Evolutionary conservation across 53 echinoderm and acorn worm species (phyloP).

Genomic region (Henricia sp.): DNA sequence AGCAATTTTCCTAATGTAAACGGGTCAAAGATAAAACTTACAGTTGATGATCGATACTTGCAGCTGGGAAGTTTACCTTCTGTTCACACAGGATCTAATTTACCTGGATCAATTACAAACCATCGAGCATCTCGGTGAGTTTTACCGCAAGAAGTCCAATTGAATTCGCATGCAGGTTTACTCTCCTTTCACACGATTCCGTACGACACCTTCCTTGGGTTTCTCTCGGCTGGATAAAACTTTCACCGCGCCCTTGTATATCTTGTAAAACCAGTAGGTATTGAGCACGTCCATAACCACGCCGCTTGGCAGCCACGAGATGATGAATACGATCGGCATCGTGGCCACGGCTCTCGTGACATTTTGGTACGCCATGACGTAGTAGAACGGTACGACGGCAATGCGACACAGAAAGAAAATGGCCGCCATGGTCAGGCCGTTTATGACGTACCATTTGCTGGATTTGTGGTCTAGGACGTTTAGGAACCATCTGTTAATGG

Average conservation of each 20-base stretch:
- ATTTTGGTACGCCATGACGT: constrained; percentile 45
- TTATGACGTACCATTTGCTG: constrained; percentile 65
- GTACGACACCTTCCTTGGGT: not conserved
- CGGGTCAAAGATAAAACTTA: too few species aligned
- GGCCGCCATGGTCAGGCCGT: constrained; percentile 72
- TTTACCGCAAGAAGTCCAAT: too few species aligned
- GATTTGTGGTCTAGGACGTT: constrained; percentile 45
- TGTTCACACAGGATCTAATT: too few species aligned
- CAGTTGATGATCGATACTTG: too few species aligned
- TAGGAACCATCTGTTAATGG: constrained; percentile 76
- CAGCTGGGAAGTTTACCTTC: too few species aligned
- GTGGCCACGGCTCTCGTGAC: constrained; percentile 35
- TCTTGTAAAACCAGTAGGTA: constrained; percentile 85
- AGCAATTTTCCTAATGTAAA: too few species aligned
- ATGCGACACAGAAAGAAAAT: constrained; percentile 80
- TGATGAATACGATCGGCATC: constrained; percentile 36
- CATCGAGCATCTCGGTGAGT: too few species aligned
- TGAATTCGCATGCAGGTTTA: too few species aligned
- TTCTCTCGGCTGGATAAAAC: not conserved
- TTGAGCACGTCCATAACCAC: constrained; percentile 72
- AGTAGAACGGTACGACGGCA: constrained; percentile 68
- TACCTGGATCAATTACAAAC: too few species aligned
- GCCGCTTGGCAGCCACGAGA: constrained; percentile 58
- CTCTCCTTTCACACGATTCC: constrained; percentile 40
- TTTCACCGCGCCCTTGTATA: constrained; percentile 71